Percentiles rank a stretch among this genome's conserved stretches.
Conservation (phyloP, 2,113 vertebrate species). For the Nansenia antarctica region DNA sequence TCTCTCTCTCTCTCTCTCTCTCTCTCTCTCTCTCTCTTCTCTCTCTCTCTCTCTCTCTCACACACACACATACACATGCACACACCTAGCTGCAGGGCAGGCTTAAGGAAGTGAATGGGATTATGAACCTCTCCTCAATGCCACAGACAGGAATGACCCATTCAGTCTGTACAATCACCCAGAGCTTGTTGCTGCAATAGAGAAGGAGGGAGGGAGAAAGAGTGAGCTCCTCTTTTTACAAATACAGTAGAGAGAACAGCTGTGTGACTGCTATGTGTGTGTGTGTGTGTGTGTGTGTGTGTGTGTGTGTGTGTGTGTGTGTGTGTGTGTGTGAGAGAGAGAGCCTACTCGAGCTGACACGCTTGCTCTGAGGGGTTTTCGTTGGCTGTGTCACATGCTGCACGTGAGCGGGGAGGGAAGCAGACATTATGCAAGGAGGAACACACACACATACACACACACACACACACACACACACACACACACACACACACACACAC, state of each 20-base stretch:
- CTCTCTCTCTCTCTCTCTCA: not conserved
- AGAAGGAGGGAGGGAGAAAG: not conserved
- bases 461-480: not conserved
- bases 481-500: not conserved
- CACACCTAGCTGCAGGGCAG: not conserved
- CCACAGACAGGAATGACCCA: conserved; percentile 28
- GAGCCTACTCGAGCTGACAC: conserved; percentile 50
- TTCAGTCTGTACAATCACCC: conserved; percentile 9
- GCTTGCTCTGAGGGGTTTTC: conserved; percentile 53
- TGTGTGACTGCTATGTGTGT: too few relatives aligned
- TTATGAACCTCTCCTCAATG: not conserved
- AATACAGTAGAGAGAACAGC: conserved; percentile 45
- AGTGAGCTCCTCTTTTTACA: conserved; percentile 15
- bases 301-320: too few relatives aligned
- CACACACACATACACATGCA: conserved; percentile 13
- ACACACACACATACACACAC: not conserved
- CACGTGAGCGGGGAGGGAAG: conserved; percentile 61
- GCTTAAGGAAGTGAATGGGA: conserved; percentile 16
- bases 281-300: conserved; percentile 36
- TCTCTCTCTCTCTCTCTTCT: too few relatives aligned
- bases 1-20: too few relatives aligned
- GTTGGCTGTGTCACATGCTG: conserved; percentile 65
- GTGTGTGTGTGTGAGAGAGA: conserved; percentile 36
- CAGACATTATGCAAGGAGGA: conserved; percentile 55
- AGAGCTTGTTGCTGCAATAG: conserved; percentile 7